These are phyloP conservation scores for Papilio polytes DNA, from an alignment of 1,140 invertebrate genomes.

Conservation along the genomic window DNA sequence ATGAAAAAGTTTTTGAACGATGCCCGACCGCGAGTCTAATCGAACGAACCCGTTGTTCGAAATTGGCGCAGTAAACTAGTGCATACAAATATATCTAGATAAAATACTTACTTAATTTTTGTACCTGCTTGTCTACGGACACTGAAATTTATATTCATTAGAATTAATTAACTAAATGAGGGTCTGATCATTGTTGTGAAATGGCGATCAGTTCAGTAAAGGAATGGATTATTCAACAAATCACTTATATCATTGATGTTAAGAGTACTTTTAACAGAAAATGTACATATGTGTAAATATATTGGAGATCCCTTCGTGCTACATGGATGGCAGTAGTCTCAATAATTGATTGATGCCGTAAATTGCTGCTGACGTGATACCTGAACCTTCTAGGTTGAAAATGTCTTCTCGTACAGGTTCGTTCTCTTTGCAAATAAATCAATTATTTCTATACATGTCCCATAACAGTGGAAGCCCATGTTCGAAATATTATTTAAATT, in stretches of 20 bases:
- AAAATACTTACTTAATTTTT: constrained; percentile 8
- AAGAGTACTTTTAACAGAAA: no score
- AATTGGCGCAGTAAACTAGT: constrained; percentile 8
- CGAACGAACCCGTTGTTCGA: constrained; percentile 5
- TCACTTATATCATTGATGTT: no score
- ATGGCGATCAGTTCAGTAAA: no score
- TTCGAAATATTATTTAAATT: neutral
- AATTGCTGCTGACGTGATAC: no score
- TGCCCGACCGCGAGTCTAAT: constrained; percentile 33
- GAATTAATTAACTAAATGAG: neutral
- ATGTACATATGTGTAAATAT: no score
- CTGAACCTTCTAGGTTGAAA: no score
- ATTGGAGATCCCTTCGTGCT: no score
- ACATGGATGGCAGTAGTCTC: neutral
- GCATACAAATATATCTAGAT: constrained; percentile 3
- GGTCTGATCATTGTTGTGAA: neutral
- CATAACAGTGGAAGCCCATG: no score
- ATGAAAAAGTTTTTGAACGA: constrained; percentile 32
- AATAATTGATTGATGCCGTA: neutral
- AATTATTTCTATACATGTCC: no score
- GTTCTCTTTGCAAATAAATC: no score
- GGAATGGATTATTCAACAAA: no score
- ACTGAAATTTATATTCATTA: constrained; percentile 4
- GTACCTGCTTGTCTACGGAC: neutral
- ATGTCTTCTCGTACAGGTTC: no score